Conservation (phyloP, 2,113 vertebrate species). For the Upupa epops region DNA sequence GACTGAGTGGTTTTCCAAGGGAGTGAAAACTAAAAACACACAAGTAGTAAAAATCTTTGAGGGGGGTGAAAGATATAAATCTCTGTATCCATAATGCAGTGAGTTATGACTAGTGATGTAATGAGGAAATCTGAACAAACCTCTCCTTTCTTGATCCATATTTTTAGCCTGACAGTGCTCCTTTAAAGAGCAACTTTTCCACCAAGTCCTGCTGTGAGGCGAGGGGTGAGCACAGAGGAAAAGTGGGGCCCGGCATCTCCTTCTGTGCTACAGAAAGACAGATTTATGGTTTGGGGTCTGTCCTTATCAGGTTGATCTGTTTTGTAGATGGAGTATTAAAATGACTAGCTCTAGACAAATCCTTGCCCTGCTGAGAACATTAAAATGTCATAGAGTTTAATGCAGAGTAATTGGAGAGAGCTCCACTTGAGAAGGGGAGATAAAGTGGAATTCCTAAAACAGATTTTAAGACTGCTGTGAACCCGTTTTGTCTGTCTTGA, state of each 20-base stretch:
- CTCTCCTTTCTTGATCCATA: neutral
- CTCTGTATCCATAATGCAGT: neutral
- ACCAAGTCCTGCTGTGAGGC: neutral
- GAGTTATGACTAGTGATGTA: neutral
- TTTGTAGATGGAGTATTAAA: constrained; percentile 26
- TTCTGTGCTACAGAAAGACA: neutral
- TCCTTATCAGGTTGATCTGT: constrained; percentile 21
- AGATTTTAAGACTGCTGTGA: constrained; percentile 66
- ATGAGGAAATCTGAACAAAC: neutral
- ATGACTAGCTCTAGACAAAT: constrained; percentile 28
- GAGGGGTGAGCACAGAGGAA: neutral
- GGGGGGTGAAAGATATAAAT: neutral
- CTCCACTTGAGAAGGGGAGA: constrained; percentile 30
- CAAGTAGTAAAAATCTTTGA: neutral
- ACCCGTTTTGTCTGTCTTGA: constrained; percentile 68
- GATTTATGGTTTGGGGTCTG: constrained; percentile 7
- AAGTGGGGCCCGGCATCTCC: neutral
- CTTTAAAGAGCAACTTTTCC: neutral
- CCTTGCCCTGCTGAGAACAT: constrained; percentile 33
- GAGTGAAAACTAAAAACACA: neutral
- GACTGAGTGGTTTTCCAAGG: neutral
- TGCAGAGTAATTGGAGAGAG: constrained; percentile 50
- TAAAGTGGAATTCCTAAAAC: constrained; percentile 67
- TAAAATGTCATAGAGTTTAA: constrained; percentile 50
- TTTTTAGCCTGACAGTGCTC: neutral